A percentile compares a stretch with the other conserved stretches of the same genome.
These are phyloP conservation scores for Gallinago paraguaiae DNA, from an alignment of 2,113 vertebrate species.

Conservation along the genomic window DNA sequence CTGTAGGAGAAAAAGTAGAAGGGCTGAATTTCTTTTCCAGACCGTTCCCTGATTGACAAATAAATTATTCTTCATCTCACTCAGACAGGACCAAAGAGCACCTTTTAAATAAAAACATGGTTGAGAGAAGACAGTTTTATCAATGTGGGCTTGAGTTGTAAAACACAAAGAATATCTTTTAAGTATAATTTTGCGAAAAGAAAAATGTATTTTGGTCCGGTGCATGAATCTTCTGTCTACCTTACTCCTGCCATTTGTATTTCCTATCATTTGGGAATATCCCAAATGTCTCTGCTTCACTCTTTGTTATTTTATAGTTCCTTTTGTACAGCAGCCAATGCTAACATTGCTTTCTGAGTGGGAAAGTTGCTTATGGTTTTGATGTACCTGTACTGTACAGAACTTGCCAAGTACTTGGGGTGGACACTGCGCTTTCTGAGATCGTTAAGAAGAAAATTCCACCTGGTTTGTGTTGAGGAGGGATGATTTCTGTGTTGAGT, in stretches of 20 bases:
- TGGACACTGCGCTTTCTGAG: neutral
- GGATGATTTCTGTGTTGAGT: neutral
- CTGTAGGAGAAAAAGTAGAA: neutral
- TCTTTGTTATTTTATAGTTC: constrained; percentile 7
- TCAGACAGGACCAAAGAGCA: neutral
- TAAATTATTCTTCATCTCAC: neutral
- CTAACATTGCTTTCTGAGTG: neutral
- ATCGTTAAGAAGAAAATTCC: neutral
- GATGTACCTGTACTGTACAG: neutral
- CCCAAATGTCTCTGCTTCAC: neutral
- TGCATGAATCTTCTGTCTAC: neutral
- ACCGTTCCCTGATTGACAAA: neutral
- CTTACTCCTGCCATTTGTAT: constrained; percentile 16
- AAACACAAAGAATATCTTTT: neutral
- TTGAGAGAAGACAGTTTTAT: neutral
- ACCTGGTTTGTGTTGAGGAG: neutral
- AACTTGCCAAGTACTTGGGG: neutral
- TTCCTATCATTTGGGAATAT: constrained; percentile 12
- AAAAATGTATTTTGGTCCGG: neutral
- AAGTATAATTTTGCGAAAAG: constrained; percentile 5
- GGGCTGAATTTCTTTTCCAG: neutral
- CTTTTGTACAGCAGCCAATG: neutral
- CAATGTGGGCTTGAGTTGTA: neutral
- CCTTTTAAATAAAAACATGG: neutral
- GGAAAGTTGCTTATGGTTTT: neutral